phyloP scores from a whole-genome alignment of 2,888 invertebrate species.

The Catonia carolina region DNA sequence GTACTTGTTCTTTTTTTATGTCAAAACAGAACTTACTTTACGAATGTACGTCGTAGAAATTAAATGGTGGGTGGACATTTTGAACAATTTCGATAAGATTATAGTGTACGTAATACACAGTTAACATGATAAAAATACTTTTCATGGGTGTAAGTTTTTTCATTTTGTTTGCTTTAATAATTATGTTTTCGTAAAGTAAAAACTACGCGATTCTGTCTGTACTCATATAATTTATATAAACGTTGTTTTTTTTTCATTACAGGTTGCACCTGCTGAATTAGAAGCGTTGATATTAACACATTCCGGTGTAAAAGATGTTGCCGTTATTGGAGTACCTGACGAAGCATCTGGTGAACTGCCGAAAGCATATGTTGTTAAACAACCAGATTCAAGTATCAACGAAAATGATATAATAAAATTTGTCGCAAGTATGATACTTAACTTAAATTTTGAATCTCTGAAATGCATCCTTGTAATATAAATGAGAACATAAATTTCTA shows the following conservation, averaged over 20 bases:
- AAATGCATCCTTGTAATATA: too few relatives aligned
- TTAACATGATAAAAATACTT: too few relatives aligned
- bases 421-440: constrained; percentile 47
- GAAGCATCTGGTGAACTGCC: constrained; percentile 67
- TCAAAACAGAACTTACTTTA: too few relatives aligned
- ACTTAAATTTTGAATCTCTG: constrained; percentile 43
- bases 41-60: too few relatives aligned
- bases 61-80: too few relatives aligned
- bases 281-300: constrained; percentile 70
- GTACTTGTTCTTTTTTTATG: too few relatives aligned
- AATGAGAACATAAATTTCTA: background rate
- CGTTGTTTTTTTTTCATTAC: constrained; percentile 35
- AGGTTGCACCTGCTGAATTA: constrained; percentile 82
- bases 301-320: constrained; percentile 65
- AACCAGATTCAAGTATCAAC: constrained; percentile 48
- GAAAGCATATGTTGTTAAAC: constrained; percentile 62
- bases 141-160: too few relatives aligned
- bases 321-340: constrained; percentile 72
- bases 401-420: constrained; percentile 53
- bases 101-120: too few relatives aligned
- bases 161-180: too few relatives aligned
- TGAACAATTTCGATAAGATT: too few relatives aligned
- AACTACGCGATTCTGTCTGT: too few relatives aligned
- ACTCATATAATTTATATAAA: background rate
- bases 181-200: too few relatives aligned